Conservation (phyloP, 23 tunicate species). For the Phallusia fumigata region DNA sequence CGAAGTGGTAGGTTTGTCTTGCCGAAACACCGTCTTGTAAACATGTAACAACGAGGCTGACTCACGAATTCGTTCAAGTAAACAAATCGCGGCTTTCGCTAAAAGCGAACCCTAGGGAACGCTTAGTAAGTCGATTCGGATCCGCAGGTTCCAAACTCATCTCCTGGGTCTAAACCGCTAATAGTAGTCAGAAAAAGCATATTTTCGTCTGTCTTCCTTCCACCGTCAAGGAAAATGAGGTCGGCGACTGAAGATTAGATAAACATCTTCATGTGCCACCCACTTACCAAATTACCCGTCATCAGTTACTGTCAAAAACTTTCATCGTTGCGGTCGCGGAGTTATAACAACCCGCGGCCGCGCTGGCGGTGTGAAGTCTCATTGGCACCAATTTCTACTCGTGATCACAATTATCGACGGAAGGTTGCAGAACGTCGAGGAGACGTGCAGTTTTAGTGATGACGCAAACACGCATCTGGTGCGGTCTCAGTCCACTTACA, state of each 20-base stretch:
- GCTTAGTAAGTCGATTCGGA: neutral
- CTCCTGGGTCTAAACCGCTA: no score
- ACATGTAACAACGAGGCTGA: neutral
- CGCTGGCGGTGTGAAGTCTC: no score
- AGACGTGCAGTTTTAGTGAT: no score
- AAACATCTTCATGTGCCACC: neutral
- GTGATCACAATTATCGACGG: no score
- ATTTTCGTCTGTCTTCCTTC: no score
- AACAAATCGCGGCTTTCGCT: neutral
- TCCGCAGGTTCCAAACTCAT: neutral
- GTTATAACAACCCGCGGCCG: neutral
- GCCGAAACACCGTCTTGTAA: neutral
- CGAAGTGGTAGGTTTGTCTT: slow-evolving; percentile 1
- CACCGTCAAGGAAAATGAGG: neutral
- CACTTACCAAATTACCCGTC: neutral
- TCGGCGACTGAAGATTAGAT: neutral
- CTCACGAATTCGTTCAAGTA: neutral
- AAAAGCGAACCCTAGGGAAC: neutral
- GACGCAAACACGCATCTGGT: no score
- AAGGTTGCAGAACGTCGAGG: no score
- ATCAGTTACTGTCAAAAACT: neutral
- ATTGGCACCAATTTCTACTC: no score
- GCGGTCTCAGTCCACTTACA: no score
- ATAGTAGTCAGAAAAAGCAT: no score
- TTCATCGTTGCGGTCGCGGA: neutral